Conservation (phyloP, 2,888 invertebrate genomes). For the Patella depressa region DNA sequence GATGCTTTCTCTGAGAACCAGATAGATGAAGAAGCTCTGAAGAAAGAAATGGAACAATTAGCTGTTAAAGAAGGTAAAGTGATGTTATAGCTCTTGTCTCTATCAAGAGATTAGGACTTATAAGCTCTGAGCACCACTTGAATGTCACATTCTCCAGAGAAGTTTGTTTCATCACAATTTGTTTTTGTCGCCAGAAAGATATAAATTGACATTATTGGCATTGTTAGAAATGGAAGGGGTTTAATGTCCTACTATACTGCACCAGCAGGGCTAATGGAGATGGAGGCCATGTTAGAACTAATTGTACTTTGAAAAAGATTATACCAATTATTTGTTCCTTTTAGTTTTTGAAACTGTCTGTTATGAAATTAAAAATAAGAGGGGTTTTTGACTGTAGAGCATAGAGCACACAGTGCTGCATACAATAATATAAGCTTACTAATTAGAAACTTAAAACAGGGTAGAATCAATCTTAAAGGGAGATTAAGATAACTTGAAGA, state of each 20-base stretch:
- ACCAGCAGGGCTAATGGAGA: too few species aligned
- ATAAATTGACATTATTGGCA: too few species aligned
- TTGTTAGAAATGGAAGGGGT: too few species aligned
- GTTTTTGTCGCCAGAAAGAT: background rate
- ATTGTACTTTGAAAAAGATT: too few species aligned
- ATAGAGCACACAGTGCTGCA: background rate
- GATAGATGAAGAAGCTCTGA: conserved; percentile 71
- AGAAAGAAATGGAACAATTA: conserved; percentile 82
- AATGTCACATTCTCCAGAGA: too few species aligned
- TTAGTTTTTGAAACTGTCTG: background rate
- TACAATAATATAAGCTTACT: background rate
- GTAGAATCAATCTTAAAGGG: too few species aligned
- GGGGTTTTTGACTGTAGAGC: background rate
- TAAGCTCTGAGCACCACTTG: background rate
- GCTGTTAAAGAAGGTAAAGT: conserved; percentile 75
- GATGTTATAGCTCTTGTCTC: conserved; percentile 8
- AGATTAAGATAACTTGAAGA: too few species aligned
- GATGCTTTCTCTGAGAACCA: conserved; percentile 78
- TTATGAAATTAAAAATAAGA: background rate
- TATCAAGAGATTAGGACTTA: background rate
- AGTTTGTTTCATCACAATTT: background rate
- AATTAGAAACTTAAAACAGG: too few species aligned
- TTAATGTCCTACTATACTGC: too few species aligned
- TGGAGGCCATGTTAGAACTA: too few species aligned
- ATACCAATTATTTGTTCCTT: background rate